Evolutionary conservation across 92 coral and sea anemone genomes (phyloP).

Genomic region (Actinernus sp.): DNA sequence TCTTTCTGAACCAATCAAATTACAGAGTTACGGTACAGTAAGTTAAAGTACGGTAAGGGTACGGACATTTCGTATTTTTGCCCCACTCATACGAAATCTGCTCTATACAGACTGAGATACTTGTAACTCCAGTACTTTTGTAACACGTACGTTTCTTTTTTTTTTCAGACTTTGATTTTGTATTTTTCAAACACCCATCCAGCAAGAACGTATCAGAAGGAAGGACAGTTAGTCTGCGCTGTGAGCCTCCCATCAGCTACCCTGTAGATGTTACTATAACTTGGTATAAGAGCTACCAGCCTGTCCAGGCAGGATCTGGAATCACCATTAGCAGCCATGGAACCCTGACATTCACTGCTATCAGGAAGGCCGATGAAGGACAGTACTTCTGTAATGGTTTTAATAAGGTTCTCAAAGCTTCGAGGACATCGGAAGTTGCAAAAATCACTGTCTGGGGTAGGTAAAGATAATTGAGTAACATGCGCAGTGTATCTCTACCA

Average conservation of each 20-base stretch:
- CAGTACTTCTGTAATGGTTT: conserved; percentile 86
- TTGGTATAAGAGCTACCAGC: conserved; percentile 89
- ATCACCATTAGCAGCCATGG: conserved; percentile 75
- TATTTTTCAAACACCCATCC: conserved; percentile 68
- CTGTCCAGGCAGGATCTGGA: conserved; percentile 47
- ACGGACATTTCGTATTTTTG: too few species aligned
- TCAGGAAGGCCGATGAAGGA: conserved; percentile 93
- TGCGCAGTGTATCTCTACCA: too few species aligned
- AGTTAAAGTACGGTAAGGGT: too few species aligned
- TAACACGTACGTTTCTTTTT: not conserved
- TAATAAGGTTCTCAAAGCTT: conserved; percentile 42
- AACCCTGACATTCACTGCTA: conserved; percentile 60
- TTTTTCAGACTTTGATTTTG: conserved; percentile 82
- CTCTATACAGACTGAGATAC: too few species aligned
- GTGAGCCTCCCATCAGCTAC: conserved; percentile 83
- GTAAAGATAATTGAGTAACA: too few species aligned
- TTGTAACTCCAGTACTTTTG: not conserved
- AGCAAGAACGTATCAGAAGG: conserved; percentile 82
- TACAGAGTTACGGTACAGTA: too few species aligned
- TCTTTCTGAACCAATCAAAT: too few species aligned
- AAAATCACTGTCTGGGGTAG: conserved; percentile 83
- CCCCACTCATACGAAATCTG: too few species aligned
- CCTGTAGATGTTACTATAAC: conserved; percentile 69
- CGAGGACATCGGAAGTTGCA: conserved; percentile 77
- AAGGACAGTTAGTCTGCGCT: conserved; percentile 51